Conservation (phyloP, 53 echinoderm and acorn worm species). For the Hippasteria phrygiana region DNA sequence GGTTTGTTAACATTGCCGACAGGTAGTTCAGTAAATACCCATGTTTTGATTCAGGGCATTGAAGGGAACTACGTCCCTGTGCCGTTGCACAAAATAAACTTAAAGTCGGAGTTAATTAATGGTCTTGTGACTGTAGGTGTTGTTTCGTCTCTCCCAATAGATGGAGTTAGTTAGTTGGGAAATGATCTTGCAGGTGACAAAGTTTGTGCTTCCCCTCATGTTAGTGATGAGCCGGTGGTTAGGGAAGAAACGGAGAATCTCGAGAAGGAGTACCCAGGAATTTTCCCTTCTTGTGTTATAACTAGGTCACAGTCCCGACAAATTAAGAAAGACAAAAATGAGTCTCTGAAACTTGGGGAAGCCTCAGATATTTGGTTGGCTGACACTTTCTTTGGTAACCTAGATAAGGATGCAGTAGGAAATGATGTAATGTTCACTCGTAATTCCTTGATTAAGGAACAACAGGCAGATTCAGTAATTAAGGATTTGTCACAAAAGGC, state of each 20-base stretch:
- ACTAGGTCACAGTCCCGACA: slow-evolving; percentile 65
- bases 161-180: slow-evolving; percentile 64
- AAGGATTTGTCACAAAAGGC: neutral
- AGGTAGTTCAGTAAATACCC: slow-evolving; percentile 28
- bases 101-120: slow-evolving; percentile 52
- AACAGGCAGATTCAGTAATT: slow-evolving; percentile 26
- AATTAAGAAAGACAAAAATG: neutral
- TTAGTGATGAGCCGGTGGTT: neutral
- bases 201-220: slow-evolving; percentile 8
- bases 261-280: slow-evolving; percentile 38
- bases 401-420: neutral
- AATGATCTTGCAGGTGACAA: slow-evolving; percentile 66
- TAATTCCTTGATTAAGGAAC: slow-evolving; percentile 20
- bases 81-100: slow-evolving; percentile 41
- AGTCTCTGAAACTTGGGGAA: neutral
- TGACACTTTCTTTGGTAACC: neutral
- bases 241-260: slow-evolving; percentile 36
- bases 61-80: slow-evolving; percentile 47
- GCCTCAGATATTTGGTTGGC: neutral
- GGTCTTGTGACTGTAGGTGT: slow-evolving; percentile 60
- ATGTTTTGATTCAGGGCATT: slow-evolving; percentile 73
- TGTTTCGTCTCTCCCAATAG: too few species aligned
- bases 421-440: neutral
- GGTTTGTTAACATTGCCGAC: slow-evolving; percentile 33
- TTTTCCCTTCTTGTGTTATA: slow-evolving; percentile 73